A percentile compares a stretch with the other conserved stretches of the same genome.
Evolutionary conservation across 2,888 invertebrate species (phyloP).

Genomic region (Pterostichus niger): DNA sequence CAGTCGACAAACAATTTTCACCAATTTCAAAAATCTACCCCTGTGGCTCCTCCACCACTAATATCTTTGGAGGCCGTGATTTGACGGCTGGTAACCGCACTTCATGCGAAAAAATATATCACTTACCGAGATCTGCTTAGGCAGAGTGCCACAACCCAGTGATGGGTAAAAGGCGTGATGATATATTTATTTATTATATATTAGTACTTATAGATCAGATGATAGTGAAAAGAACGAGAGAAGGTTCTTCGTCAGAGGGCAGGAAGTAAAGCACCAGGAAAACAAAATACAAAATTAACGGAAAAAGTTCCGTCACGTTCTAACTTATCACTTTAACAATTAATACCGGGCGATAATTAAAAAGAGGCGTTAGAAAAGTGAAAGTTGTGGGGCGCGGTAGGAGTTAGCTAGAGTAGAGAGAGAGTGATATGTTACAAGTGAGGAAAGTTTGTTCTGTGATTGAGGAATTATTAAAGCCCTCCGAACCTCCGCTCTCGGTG

Average conservation of each 20-base stretch:
- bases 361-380: slow-evolving; percentile 50
- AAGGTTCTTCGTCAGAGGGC: background rate
- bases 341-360: slow-evolving; percentile 52
- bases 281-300: slow-evolving; percentile 52
- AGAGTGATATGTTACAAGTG: slow-evolving; percentile 64
- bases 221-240: slow-evolving; percentile 43
- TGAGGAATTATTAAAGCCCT: slow-evolving; percentile 65
- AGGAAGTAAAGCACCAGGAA: slow-evolving; percentile 18
- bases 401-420: background rate
- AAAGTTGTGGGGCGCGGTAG: slow-evolving; percentile 24
- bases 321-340: slow-evolving; percentile 51
- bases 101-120: no score
- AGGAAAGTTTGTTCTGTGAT: slow-evolving; percentile 63
- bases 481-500: slow-evolving; percentile 35
- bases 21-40: no score
- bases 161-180: no score
- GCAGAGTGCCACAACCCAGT: no score
- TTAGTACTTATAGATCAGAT: background rate
- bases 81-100: no score
- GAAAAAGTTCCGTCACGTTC: slow-evolving; percentile 12
- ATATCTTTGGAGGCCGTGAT: no score
- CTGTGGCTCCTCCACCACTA: no score
- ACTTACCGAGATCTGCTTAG: no score
- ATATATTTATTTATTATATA: background rate
- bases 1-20: no score